Evolutionary conservation across 2,888 invertebrate genomes (phyloP), one percentile per base, ranked within the genome.

Genomic region (Cryptus viduatorius): DNA sequence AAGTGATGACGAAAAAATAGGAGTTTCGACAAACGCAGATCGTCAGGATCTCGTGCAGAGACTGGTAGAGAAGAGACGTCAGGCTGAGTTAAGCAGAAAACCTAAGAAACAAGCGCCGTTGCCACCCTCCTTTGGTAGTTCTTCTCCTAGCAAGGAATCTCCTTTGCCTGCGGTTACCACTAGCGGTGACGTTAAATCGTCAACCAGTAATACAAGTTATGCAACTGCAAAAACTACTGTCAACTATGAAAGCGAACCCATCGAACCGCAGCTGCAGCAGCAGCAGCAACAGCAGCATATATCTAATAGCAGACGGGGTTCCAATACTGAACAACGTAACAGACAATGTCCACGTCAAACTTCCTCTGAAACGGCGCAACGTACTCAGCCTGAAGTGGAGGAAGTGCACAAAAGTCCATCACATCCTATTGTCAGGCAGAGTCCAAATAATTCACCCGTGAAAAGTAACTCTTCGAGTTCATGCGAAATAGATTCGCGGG

Each of bases 1-100:
- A 5, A 87, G 87, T 14, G 93, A 93, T 48, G 88, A 87, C 48
- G 90, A 89, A n/a, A 89, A 90, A 59, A 88, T 95, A 90, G 93
- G 95, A 93, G 92, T 94, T 89, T 88, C 94, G 87, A 59, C 90
- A 87, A 93, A 95, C 14, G 90, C 94, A 1, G 95, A 95, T 80
- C 95, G 95, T 88, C 95, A 96, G 87, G 97, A 97, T 87, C 92
- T 97, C 46, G 90, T 97, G 84, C 92, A 94, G 78, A 94, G 95
- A 87, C 93, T 97, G 79, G 94, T 94, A 87, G 97, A 97, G 82
- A 96, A 96, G 92, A 96, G 96, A 90, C 94, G 95, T 77, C 95
- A 95, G 89, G 94, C 96, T 7, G 96, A 96, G 68, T 79, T 90
- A 24, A 90, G 91, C 46, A 91, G 89, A 72, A 93, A 91, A 79